Evolutionary conservation across 1,140 invertebrate genomes (phyloP), one percentile per base, ranked within the genome.

Genomic region (Stegodyphus dumicola): DNA sequence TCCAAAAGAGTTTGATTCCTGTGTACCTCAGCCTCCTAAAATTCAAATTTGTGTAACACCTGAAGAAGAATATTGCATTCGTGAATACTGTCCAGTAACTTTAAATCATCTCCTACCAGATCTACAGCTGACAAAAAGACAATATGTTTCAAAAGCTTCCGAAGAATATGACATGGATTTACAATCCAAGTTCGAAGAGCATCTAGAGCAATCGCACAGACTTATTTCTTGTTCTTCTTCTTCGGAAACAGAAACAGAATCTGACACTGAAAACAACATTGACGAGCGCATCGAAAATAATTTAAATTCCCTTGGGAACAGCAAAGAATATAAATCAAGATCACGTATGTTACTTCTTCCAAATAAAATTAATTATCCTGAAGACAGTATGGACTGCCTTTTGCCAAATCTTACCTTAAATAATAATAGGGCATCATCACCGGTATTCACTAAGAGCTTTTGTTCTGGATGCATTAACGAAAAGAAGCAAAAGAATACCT

Each of bases 31-130:
- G 6, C 65, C 48, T 15, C n/a, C 64, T 3, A 18, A 52, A 52
- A 83, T 49, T 6, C 7, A 33, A 2, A 52, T 17, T 6, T 53
- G 65, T 56, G 4, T 83, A 13, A 56, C 71, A 6, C 60, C 71
- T 11, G 79, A 83, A 9, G 70, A 83, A 66, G 79, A 83, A 74
- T 83, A 75, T 54, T 83, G 17, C 60, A 83, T 83, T 33, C 52
- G 79, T 18, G 65, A 83, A 10, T 75, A 74, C 48, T 83, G 79
- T 54, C 79, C 79, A 6, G 9, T 83, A 1, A 83, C 79, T 33
- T 54, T 83, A 15, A 75, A 71, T 33, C 71, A 83, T 9, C 48
- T 83, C 0, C n/a, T 83, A 2, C 79, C 79, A 6, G 79, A 83
- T 18, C 60, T 83, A 4, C 56, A 54, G 11, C 54, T 74, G 17